Base-by-base conservation (phyloP, 2,113 vertebrate species). In the Pomatorhinus ruficollis region DNA sequence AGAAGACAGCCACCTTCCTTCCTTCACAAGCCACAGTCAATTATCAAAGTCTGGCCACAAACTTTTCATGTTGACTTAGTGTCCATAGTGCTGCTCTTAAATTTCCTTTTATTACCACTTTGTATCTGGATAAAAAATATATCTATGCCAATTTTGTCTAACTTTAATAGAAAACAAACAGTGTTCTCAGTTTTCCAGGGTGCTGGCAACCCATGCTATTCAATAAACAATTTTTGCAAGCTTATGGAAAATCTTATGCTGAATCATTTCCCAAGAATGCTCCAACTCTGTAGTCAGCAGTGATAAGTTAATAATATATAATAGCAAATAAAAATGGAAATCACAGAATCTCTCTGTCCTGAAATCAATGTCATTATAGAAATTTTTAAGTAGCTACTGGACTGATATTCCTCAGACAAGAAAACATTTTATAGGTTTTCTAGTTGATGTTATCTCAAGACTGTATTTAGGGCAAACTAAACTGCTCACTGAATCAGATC, bases 401-500 rank as follows among this genome's bases (percentile, higher is more conserved):
- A 59, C 14, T 47, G 47, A 83, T 81, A 75, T 4, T 81, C 24
- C 14, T 88, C 21, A 83, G 54, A 59, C 8, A 65, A 81, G 42
- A 90, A 89, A 91, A n/a, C 1, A 54, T 71, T 72, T 16, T 56
- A 31, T 13, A 44, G 10, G 54, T 77, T 84, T 89, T 94, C 63
- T 77, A 49, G 54, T 77, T 83, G 15, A 23, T 45, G 39, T 74
- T 87, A 77, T 90, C 86, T 81, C 64, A 86, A 80, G 42, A 70
- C 30, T 44, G 54, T 47, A 77, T 70, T 63, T 56, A 81, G 30
- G 39, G 52, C 53, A 89, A 89, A 84, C 27, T 42, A 79, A 91
- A 85, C 79, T 66, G 63, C 74, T 91, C 75, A 53, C 53, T 90
- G 90, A 86, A 92, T 90, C 79, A 87, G 77, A 96, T 89, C 74